Conservation (phyloP, 2,797 vertebrate species). For the Myotis planiceps region DNA sequence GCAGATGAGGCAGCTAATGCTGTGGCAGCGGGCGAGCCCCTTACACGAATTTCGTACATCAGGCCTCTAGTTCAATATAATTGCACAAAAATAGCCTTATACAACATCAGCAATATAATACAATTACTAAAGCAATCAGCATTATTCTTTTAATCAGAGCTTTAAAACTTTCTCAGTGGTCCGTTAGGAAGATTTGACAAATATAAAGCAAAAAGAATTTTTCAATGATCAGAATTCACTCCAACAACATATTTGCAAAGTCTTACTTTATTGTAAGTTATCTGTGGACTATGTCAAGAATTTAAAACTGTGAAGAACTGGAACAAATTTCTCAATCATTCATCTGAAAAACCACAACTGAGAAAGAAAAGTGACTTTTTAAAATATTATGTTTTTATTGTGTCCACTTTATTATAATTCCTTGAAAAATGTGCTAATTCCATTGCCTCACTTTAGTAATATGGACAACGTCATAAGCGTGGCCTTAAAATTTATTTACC, state of each 20-base stretch:
- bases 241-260: background rate
- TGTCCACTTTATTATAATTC: slow-evolving; percentile 6
- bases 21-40: too few relatives aligned
- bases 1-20: too few relatives aligned
- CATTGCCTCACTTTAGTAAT: slow-evolving; percentile 1
- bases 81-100: background rate
- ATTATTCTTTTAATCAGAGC: background rate
- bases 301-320: background rate
- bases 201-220: background rate
- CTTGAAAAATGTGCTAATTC: background rate
- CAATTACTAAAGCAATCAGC: background rate
- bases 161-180: background rate
- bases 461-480: background rate
- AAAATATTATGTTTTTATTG: background rate
- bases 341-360: background rate
- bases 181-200: background rate
- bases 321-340: background rate
- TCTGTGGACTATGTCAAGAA: background rate
- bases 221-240: background rate
- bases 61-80: background rate
- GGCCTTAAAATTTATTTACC: background rate
- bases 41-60: too few relatives aligned
- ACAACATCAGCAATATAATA: background rate
- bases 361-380: background rate
- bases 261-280: background rate